Evolutionary conservation across 2,888 invertebrate species (phyloP), one percentile per base, ranked within the genome.

Genomic region (Lasioglossum oenotherae): DNA sequence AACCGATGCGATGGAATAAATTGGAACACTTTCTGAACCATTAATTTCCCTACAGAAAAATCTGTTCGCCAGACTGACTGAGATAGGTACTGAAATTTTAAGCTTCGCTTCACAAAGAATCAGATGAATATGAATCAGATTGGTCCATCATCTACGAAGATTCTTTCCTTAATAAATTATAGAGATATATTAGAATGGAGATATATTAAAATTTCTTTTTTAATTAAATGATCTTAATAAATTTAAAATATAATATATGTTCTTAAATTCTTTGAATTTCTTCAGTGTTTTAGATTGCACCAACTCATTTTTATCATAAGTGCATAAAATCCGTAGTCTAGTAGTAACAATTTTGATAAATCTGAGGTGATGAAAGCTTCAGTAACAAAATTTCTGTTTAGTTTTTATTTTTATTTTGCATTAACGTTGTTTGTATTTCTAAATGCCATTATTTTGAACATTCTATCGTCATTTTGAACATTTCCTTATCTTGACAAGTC

Each of bases 11-110:
- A n/a, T 57, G 12, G 1, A 57, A 57, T 57, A 57, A 57, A 57
- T 57, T 57, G 57, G n/a, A n/a, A 49, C 46, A 53, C 46, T 49
- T 72, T 73, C 41, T 46, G n/a, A 67, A 8, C 67, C 38, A 60
- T 74, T 57, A 12, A 57, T 57, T n/a, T 57, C 57, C n/a, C 57
- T n/a, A 12, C n/a, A 57, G 57, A 57, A 57, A 57, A 57, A 57
- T n/a, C 57, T 57, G 57, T n/a, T 57, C 57, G 2, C n/a, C 4
- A 57, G 57, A 57, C n/a, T n/a, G 57, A 57, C n/a, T n/a, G 57
- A 4, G n/a, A 12, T 57, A 57, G 57, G n/a, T 57, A 57, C 57
- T 57, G 57, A n/a, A 57, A 57, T 57, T 57, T 57, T n/a, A 57
- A 57, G 57, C 57, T 57, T 57, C 57, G 4, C 4, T 57, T n/a